Base-by-base conservation (phyloP, 2,888 invertebrate genomes). In the Mythimna ferrago region DNA sequence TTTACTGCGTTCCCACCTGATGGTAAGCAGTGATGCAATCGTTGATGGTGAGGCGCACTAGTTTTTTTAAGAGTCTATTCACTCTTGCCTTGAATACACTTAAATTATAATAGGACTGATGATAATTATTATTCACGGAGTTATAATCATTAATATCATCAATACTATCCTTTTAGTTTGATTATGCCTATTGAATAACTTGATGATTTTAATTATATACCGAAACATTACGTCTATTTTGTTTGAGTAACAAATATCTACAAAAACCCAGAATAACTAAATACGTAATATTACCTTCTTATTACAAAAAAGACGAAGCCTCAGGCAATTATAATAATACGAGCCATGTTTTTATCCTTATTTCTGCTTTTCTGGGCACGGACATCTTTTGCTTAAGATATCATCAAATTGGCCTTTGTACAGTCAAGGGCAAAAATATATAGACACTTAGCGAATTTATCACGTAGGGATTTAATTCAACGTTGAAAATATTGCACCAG, bases 321-420 rank as follows among this genome's bases (percentile, higher is more conserved):
- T 41, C 19, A 14, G 69, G 77, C 60, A 76, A 68, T 76, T 76
- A 74, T 60, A 54, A 71, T 60, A 21, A 57, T 48, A 76, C 53
- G 53, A 54, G 32, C 14, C 53, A 72, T 60, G 57, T 63, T 73
- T 76, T 73, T 64, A 51, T 66, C 51, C 66, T 77, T 56, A 63
- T 77, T 71, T 76, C 51, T 65, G 11, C n/a, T 56, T 14, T 63
- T 57, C 62, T 32, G 9, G 19, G 21, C 64, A 56, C 67, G 38
- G 61, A 68, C 57, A 80, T 80, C 68, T 69, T 65, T 58, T 69
- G 62, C n/a, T 38, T 35, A 32, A 64, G 66, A 79, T 79, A 70
- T 14, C 51, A 79, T 80, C 70, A 75, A 75, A 56, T 64, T 70
- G 21, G 68, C 44, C 70, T 67, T 70, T 66, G 68, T 75, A 64